Base-by-base conservation (phyloP, 2,888 invertebrate genomes). In the Callyntrura sp. region DNA sequence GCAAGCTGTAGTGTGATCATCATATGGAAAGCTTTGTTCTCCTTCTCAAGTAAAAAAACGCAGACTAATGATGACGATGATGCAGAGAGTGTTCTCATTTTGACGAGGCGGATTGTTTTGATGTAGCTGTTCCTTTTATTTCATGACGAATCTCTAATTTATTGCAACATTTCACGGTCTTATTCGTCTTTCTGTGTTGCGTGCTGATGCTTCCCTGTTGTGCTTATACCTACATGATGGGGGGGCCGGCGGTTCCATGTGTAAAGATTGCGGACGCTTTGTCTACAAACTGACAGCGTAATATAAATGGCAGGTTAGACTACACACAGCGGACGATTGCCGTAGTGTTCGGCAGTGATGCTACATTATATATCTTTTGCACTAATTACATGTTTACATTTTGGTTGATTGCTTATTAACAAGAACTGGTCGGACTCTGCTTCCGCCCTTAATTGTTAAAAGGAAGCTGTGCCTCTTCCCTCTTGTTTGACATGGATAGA, bases 321-420 rank as follows among this genome's bases (percentile, higher is more conserved):
- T 35, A 35, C 6, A 35, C 6, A 35, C 35, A 57, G 51, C 17
- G 5, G n/a, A 57, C n/a, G 11, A 17, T 11, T 17, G 57, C 17
- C n/a, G 11, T 1, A 57, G 17, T 17, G 3, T 51, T 3, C 57
- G 17, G 17, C 57, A 57, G 57, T 17, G 35, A 35, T 35, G 35
- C 6, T 35, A 35, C 35, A 35, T 23, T 28, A 25, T 62, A 73
- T 78, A 25, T 28, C 28, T 55, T 8, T 78, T 51, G 28, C 78
- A 14, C 78, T 78, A 78, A 78, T 78, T 78, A 78, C 78, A 57
- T 78, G 78, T 78, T 78, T 78, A 78, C 78, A 78, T 51, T 78
- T 28, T 78, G 78, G 55, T 78, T 55, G 78, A 78, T 78, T 78
- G 78, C 55, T 55, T 78, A 78, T 78, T 78, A 78, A 55, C 78